These are phyloP conservation scores for Uria aalge DNA, from an alignment of 2,113 vertebrate genomes.

Conservation along the genomic window DNA sequence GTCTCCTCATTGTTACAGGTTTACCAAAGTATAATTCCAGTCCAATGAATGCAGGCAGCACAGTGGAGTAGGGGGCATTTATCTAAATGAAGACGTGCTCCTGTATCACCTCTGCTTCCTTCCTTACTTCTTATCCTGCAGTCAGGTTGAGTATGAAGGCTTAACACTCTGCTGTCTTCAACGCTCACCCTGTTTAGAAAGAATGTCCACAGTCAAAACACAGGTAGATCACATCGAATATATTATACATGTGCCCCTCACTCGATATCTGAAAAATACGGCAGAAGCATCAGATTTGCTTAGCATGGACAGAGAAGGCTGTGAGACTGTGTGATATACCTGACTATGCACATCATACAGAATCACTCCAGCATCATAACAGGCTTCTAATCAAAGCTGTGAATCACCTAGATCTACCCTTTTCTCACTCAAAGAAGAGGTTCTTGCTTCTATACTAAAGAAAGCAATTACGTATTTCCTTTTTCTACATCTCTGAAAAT, in stretches of 20 bases:
- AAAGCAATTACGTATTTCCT: background rate
- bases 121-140: background rate
- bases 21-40: background rate
- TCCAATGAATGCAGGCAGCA: background rate
- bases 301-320: background rate
- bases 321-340: background rate
- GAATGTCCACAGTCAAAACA: background rate
- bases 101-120: background rate
- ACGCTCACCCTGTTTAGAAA: background rate
- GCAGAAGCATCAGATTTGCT: background rate
- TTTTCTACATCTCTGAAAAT: background rate
- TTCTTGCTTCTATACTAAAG: background rate
- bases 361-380: background rate
- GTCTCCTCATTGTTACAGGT: background rate
- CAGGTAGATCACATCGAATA: background rate
- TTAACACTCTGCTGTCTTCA: background rate
- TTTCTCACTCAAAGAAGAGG: background rate
- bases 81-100: background rate
- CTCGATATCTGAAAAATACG: background rate
- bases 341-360: background rate
- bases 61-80: background rate
- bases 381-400: background rate
- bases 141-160: background rate
- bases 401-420: background rate
- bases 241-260: accelerated